phyloP scores from a whole-genome alignment of 2,797 vertebrate species.

The Alectoris magna region DNA sequence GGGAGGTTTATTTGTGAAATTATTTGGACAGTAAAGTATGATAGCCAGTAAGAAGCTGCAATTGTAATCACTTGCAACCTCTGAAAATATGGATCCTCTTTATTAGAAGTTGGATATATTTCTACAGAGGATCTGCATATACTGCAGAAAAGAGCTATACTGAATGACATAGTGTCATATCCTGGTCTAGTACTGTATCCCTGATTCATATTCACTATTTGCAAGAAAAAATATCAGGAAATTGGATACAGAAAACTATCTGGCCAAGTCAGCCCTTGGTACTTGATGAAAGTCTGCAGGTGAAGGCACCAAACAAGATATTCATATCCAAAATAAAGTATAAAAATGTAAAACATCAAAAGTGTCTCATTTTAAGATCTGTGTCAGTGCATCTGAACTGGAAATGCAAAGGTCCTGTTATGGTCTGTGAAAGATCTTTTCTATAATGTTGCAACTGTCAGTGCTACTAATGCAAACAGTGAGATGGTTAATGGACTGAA shows the following conservation, averaged over 20 bases:
- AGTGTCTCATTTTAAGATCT: neutral
- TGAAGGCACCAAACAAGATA: neutral
- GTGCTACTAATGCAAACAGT: neutral
- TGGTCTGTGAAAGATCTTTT: neutral
- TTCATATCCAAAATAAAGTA: neutral
- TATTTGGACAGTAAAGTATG: slow-evolving; percentile 28
- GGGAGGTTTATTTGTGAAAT: slow-evolving; percentile 41
- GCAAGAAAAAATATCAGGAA: neutral
- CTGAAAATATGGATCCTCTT: neutral
- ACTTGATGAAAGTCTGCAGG: neutral
- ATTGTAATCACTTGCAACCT: neutral
- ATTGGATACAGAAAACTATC: neutral
- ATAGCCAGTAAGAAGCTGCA: slow-evolving; percentile 21
- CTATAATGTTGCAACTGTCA: neutral
- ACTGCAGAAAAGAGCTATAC: neutral
- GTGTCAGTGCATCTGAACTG: neutral
- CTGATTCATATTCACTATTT: neutral
- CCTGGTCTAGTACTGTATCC: neutral
- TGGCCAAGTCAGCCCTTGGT: neutral
- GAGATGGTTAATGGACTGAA: neutral
- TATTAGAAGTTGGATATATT: neutral
- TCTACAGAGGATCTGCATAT: neutral
- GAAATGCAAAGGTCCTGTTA: slow-evolving; percentile 1
- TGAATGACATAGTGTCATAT: neutral
- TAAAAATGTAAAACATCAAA: neutral